Conservation (phyloP, 1,140 invertebrate species). For the Bombus confusus region DNA sequence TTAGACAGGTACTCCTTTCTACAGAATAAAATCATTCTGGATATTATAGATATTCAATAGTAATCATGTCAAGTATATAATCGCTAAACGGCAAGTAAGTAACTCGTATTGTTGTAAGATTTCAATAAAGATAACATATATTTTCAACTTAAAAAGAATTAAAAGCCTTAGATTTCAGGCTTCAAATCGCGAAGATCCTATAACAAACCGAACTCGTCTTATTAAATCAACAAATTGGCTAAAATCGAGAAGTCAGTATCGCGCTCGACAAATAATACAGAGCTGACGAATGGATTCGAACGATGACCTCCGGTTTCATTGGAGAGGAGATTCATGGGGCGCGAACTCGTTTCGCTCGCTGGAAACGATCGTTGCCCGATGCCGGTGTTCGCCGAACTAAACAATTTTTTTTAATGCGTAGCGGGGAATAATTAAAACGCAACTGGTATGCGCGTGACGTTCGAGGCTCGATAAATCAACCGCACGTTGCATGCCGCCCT, state of each 20-base stretch:
- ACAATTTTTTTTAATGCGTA: slow-evolving; percentile 39
- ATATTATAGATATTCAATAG: too few species aligned
- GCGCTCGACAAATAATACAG: not conserved
- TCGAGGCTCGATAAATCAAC: slow-evolving; percentile 46
- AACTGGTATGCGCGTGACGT: slow-evolving; percentile 48
- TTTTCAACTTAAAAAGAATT: not conserved
- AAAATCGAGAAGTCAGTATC: not conserved
- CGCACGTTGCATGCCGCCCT: slow-evolving; percentile 15
- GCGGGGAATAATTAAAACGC: slow-evolving; percentile 47
- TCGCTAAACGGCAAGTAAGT: too few species aligned
- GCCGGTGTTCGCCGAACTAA: not conserved
- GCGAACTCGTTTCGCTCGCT: not conserved
- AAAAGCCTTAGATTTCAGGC: not conserved
- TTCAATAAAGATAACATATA: not conserved
- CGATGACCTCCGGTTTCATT: not conserved
- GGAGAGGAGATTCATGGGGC: not conserved
- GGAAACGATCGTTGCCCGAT: slow-evolving; percentile 21
- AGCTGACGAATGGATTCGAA: not conserved
- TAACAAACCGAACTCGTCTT: too few species aligned
- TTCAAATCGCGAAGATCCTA: not conserved
- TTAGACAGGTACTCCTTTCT: too few species aligned
- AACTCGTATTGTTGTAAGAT: too few species aligned
- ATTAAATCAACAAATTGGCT: too few species aligned
- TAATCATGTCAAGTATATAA: too few species aligned
- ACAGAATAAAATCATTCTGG: too few species aligned